These are phyloP conservation scores for Drosophila longiperda DNA, from an alignment of 2,888 invertebrate genomes.

Conservation along the genomic window DNA sequence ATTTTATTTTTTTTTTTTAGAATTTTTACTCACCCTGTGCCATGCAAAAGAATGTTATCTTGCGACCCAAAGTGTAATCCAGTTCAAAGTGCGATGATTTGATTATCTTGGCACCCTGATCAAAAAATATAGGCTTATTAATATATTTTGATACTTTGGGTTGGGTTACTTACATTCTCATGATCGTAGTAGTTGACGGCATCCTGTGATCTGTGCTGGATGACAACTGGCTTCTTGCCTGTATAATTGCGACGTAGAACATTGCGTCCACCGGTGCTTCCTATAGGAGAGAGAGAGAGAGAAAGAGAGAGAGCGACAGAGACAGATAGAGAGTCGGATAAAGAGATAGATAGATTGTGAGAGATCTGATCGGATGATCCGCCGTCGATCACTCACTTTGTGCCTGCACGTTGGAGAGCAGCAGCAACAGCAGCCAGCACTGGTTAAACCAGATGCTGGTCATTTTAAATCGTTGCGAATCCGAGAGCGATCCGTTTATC, in stretches of 20 bases:
- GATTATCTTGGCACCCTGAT: slow-evolving; percentile 94
- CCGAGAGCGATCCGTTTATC: slow-evolving; percentile 31
- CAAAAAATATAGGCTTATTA: neutral
- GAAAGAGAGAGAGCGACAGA: neutral
- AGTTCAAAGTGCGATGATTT: slow-evolving; percentile 96
- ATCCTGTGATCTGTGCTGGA: slow-evolving; percentile 93
- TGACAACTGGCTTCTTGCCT: slow-evolving; percentile 84
- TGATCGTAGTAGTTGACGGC: slow-evolving; percentile 96
- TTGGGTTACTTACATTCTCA: slow-evolving; percentile 88
- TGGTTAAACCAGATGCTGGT: slow-evolving; percentile 43
- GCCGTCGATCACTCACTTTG: slow-evolving; percentile 64
- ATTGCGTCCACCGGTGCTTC: slow-evolving; percentile 83
- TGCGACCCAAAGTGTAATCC: slow-evolving; percentile 96
- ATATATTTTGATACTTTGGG: neutral
- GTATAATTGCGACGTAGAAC: slow-evolving; percentile 84
- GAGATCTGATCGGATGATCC: neutral
- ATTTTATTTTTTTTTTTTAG: neutral
- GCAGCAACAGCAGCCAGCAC: slow-evolving; percentile 47
- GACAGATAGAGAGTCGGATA: neutral
- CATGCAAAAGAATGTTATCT: slow-evolving; percentile 96
- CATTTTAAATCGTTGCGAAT: slow-evolving; percentile 42
- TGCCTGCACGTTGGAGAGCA: slow-evolving; percentile 50
- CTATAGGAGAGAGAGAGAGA: slow-evolving; percentile 47
- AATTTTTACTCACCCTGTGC: slow-evolving; percentile 88
- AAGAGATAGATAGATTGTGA: neutral